Evolutionary conservation across 2,797 vertebrate genomes (phyloP).

Genomic region (Allobates femoralis): DNA sequence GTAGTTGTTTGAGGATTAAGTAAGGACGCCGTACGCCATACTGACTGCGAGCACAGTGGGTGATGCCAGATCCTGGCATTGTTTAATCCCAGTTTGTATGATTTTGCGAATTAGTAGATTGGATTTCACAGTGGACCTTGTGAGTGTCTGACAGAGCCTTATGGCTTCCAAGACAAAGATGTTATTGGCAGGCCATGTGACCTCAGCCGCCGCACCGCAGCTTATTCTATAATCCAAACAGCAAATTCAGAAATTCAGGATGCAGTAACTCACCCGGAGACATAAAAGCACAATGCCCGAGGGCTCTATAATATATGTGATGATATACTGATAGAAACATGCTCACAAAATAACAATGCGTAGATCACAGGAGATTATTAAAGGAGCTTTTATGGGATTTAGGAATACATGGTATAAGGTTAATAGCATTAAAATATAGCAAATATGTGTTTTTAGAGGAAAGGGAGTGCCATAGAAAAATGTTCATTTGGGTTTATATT

Average conservation of each 20-base stretch:
- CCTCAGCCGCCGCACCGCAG: neutral
- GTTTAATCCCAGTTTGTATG: neutral
- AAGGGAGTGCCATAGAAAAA: neutral
- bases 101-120: slow-evolving; percentile 24
- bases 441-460: neutral
- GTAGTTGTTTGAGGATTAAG: neutral
- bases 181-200: slow-evolving; percentile 32
- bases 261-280: neutral
- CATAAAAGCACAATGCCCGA: neutral
- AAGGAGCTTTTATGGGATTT: neutral
- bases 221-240: slow-evolving; percentile 29
- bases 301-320: neutral
- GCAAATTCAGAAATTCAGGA: slow-evolving; percentile 26
- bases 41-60: neutral
- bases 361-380: neutral
- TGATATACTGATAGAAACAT: neutral
- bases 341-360: neutral
- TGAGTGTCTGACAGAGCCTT: neutral
- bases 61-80: neutral
- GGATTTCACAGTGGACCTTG: slow-evolving; percentile 16
- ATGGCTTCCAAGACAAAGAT: slow-evolving; percentile 49
- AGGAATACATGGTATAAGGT: neutral
- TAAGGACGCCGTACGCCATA: neutral
- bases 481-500: neutral
- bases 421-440: neutral